Evolutionary conservation across 2,797 vertebrate genomes (phyloP), one percentile per base, ranked within the genome.

Genomic region (Clarias laeviceps): DNA sequence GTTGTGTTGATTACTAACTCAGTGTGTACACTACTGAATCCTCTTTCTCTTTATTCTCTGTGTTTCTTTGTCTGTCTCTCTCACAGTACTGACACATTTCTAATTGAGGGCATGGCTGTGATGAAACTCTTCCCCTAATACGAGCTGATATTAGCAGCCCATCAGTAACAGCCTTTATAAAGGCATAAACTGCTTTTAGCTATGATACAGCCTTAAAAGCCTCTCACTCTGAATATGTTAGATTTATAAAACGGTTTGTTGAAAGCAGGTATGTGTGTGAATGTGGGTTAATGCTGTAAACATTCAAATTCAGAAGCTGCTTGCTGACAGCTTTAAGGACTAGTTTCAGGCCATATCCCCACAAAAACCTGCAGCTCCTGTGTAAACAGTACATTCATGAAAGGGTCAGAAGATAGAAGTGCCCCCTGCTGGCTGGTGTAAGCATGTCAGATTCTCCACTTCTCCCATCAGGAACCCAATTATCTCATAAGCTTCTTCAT

Each of bases 91-190:
- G 83, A 76, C 77, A 80, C 84, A 61, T 59, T 69, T 86, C 76
- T 91, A 89, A 91, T 89, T 73, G 70, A 86, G 80, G 59, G 80
- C 66, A 70, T 45, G n/a, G 77, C 85, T 89, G 89, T 89, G 85
- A 83, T 68, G 76, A 84, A 70, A 73, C 84, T n/a, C 32, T 77
- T 80, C 83, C 80, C 82, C 72, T 85, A 83, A 89, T 88, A 85
- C 87, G 88, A 86, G 72, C 76, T 54, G 24, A 85, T 89, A 91
- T 89, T 85, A 88, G 84, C 76, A 86, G 84, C 68, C 77, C 82
- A 90, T 91, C 85, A 86, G 82, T 77, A 62, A 79, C 72, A 84
- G 61, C 76, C 56, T 90, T 86, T 80, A 87, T 85, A 73, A 77
- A 29, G 80, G 78, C 83, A 85, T 86, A 88, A 89, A 87, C 73